A percentile compares a stretch with the other conserved stretches of the same genome.
These are phyloP conservation scores for Dicyrtomina minuta DNA, from an alignment of 2,888 invertebrate species.

Conservation along the genomic window DNA sequence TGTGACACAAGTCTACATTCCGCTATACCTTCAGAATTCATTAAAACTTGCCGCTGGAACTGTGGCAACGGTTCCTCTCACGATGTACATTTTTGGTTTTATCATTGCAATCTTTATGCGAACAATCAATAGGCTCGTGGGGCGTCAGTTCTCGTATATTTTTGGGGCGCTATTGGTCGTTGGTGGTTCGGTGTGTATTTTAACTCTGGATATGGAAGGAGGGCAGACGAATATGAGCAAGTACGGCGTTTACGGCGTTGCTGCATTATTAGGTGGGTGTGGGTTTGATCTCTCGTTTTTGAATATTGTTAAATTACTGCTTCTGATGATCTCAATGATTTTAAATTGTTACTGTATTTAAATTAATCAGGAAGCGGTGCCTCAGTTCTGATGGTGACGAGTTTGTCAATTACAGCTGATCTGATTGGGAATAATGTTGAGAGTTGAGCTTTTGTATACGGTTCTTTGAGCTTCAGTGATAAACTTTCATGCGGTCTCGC, in stretches of 20 bases:
- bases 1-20: slow-evolving; percentile 80
- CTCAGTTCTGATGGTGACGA: slow-evolving; percentile 82
- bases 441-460: slow-evolving; percentile 87
- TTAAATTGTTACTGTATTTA: too few species aligned
- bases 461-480: slow-evolving; percentile 89
- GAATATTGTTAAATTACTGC: too few species aligned
- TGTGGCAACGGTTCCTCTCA: slow-evolving; percentile 77
- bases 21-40: slow-evolving; percentile 79
- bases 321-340: too few species aligned
- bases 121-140: slow-evolving; percentile 53
- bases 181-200: slow-evolving; percentile 70
- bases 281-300: too few species aligned
- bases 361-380: slow-evolving; percentile 75
- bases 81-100: slow-evolving; percentile 80
- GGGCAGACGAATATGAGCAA: slow-evolving; percentile 55
- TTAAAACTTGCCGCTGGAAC: slow-evolving; percentile 71
- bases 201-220: slow-evolving; percentile 62
- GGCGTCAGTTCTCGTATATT: slow-evolving; percentile 69
- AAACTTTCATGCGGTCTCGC: slow-evolving; percentile 86
- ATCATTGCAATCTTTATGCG: slow-evolving; percentile 67
- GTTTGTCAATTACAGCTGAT: slow-evolving; percentile 84
- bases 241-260: slow-evolving; percentile 70
- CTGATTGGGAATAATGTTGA: slow-evolving; percentile 82
- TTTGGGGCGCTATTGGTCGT: slow-evolving; percentile 68
- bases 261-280: slow-evolving; percentile 71